Percentiles rank a stretch among this genome's conserved stretches.
phyloP scores from a whole-genome alignment of 2,797 vertebrate genomes.

The Semaprochilodus insignis region DNA sequence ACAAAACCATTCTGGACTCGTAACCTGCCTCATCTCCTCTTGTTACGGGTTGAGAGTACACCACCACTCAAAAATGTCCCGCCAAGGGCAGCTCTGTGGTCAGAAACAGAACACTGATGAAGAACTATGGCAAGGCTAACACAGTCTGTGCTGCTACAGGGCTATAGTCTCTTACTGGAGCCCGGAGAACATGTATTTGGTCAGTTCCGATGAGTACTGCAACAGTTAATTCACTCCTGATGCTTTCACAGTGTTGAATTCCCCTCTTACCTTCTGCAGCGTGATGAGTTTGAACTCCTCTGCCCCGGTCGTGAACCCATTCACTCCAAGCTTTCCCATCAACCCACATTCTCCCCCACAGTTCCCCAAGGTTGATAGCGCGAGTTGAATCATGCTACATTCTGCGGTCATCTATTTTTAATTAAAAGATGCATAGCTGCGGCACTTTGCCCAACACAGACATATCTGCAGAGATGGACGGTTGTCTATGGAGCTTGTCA shows the following conservation, averaged over 20 bases:
- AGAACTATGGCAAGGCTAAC: too few relatives aligned
- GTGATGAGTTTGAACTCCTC: slow-evolving; percentile 31
- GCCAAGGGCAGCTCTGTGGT: neutral
- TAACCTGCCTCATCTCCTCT: too few relatives aligned
- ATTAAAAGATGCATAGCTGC: neutral
- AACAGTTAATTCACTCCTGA: neutral
- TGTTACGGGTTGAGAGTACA: neutral
- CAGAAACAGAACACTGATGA: neutral
- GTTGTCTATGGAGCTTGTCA: neutral
- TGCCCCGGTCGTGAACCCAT: slow-evolving; percentile 20
- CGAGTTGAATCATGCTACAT: neutral
- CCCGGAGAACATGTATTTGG: neutral
- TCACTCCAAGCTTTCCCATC: neutral
- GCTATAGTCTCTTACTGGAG: neutral
- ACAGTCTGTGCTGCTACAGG: too few relatives aligned
- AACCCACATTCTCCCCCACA: neutral
- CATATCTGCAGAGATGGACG: neutral
- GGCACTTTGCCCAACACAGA: neutral
- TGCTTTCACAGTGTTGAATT: slow-evolving; percentile 1
- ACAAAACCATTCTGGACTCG: too few relatives aligned
- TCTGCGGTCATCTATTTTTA: neutral
- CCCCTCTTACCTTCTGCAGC: neutral
- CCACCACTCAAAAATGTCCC: neutral
- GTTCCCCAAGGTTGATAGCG: neutral
- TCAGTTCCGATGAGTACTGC: neutral